phyloP scores from a whole-genome alignment of 2,113 vertebrate species.

The Passerina amoena region DNA sequence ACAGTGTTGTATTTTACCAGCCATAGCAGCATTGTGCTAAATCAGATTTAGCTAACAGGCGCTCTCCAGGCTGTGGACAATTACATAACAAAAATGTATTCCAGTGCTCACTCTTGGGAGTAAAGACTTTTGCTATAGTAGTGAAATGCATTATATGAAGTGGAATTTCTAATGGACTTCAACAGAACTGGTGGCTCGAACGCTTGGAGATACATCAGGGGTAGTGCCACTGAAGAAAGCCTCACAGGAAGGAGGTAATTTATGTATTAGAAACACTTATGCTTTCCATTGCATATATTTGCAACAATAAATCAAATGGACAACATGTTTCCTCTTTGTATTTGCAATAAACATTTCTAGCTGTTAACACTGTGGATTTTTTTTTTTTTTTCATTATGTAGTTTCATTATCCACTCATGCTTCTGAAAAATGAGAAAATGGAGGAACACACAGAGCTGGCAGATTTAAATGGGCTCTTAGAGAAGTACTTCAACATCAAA shows the following conservation, averaged over 20 bases:
- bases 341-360: constrained; percentile 40
- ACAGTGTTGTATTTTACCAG: neutral
- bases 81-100: constrained; percentile 60
- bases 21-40: constrained; percentile 1
- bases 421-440: constrained; percentile 57
- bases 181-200: neutral
- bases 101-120: constrained; percentile 34
- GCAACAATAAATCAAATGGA: constrained; percentile 55
- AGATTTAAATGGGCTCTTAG: constrained; percentile 38
- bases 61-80: constrained; percentile 27
- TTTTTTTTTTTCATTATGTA: neutral
- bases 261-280: constrained; percentile 29
- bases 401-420: constrained; percentile 36
- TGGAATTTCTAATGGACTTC: constrained; percentile 57
- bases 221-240: neutral
- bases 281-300: constrained; percentile 56
- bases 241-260: constrained; percentile 42
- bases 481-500: constrained; percentile 32
- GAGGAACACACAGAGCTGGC: constrained; percentile 21
- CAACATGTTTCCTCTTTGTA: constrained; percentile 38
- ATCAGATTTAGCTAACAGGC: constrained; percentile 48
- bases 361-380: constrained; percentile 13
- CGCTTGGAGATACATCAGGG: neutral
- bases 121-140: constrained; percentile 32
- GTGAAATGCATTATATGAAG: constrained; percentile 46